Percentiles rank a stretch among this genome's conserved stretches.
These are phyloP conservation scores for Hemibagrus wyckioides DNA, from an alignment of 2,113 vertebrate species.

Conservation along the genomic window DNA sequence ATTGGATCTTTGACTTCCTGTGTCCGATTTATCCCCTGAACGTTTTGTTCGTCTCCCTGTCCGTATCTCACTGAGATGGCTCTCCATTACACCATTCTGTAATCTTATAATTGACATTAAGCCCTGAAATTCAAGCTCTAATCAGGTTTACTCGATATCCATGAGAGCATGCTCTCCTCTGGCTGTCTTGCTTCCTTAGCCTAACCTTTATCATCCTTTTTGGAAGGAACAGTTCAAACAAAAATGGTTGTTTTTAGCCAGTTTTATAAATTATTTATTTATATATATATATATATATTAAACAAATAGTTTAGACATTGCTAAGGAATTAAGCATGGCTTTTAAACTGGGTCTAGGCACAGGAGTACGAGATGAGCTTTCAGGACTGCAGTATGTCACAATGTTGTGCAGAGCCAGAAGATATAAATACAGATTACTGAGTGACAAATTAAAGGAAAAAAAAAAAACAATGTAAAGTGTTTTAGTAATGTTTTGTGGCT, in stretches of 20 bases:
- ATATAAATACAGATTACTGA: background rate
- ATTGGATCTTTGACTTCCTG: conserved; percentile 1
- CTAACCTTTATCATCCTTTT: background rate
- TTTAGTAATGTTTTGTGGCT: background rate
- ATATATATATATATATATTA: background rate
- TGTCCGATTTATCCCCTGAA: background rate
- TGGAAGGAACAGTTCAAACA: background rate
- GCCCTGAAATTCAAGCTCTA: conserved; percentile 31
- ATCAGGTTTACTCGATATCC: conserved; percentile 15
- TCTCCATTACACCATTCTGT: conserved; percentile 28
- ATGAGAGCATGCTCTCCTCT: background rate
- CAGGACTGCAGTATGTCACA: background rate
- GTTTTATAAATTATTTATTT: background rate
- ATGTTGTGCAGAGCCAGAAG: background rate
- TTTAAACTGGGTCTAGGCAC: background rate
- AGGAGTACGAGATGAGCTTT: background rate
- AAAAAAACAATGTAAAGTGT: background rate
- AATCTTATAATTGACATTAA: conserved; percentile 32
- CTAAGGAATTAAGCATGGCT: background rate
- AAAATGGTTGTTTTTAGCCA: background rate
- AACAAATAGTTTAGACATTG: background rate
- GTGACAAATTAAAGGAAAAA: background rate
- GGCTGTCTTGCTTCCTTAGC: background rate
- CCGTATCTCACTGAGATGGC: background rate
- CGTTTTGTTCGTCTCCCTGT: background rate